These are phyloP conservation scores for Acrocephalus scirpaceus DNA, from an alignment of 2,797 vertebrate species.

Conservation along the genomic window DNA sequence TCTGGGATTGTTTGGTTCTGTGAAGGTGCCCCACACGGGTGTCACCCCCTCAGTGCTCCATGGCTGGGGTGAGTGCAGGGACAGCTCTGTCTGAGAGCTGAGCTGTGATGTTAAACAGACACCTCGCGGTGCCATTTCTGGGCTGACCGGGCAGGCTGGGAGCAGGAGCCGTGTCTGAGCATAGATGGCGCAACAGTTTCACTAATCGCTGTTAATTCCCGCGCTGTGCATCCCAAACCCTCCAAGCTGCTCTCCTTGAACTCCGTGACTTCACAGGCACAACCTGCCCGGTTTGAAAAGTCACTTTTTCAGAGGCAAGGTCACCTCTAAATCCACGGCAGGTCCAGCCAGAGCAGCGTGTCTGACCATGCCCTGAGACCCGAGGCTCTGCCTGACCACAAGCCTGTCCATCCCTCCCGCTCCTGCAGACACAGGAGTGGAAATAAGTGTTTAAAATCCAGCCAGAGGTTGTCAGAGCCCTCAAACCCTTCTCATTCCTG, in stretches of 20 bases:
- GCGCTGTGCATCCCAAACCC: neutral
- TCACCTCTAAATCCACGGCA: neutral
- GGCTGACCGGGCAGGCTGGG: neutral
- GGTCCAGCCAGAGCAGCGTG: neutral
- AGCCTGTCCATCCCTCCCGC: neutral
- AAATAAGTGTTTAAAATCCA: neutral
- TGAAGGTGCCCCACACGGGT: accelerated
- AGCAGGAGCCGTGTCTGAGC: neutral
- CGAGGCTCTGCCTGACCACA: neutral
- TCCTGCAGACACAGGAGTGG: neutral
- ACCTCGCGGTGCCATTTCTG: neutral
- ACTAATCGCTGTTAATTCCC: neutral
- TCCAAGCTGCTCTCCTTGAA: neutral
- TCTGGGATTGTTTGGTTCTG: neutral
- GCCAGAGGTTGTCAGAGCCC: neutral
- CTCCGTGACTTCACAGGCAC: neutral
- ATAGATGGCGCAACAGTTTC: constrained; percentile 20
- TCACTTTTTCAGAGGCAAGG: neutral
- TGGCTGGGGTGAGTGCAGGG: neutral
- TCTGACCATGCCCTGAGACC: neutral
- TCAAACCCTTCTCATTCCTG: neutral
- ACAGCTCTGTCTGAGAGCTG: neutral
- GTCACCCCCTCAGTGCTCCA: accelerated
- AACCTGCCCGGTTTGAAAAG: accelerated
- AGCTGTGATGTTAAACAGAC: neutral